Evolutionary conservation across 1,140 invertebrate genomes (phyloP), one percentile per base, ranked within the genome.

Genomic region (Lepidurus arcticus): DNA sequence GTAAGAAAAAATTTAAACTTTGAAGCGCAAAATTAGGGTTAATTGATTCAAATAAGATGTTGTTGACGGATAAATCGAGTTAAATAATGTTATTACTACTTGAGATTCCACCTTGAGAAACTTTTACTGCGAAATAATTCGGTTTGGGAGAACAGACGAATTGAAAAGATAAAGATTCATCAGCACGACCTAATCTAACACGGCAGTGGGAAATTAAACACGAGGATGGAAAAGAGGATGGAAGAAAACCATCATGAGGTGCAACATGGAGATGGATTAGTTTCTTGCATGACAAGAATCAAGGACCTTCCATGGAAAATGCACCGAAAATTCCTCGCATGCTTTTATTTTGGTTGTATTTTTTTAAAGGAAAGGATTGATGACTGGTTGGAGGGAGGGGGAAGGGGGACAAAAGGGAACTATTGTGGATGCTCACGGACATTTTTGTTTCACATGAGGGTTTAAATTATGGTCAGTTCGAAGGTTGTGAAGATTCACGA

Each of bases 401-500:
- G 47, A 53, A 16, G 53, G 45, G 53, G 13, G 21, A 21, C 16
- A 65, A 7, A 21, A 16, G 53, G 13, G 16, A 65, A 21, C 53
- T 65, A 21, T 65, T 65, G 53, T 65, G 53, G 53, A 13, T 65
- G 53, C 13, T 13, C 53, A 65, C 53, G 53, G 2, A 34, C 21
- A 65, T 65, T 65, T 65, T 65, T 65, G 4, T 9, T 16, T 65
- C 21, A 65, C 53, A 21, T 65, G 53, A 13, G 21, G 53, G 21
- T 21, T 65, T n/a, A 65, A 65, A 65, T 65, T 65, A 65, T 65
- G 53, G 53, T 65, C 53, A 65, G 53, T 65, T 65, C 21, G 21
- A 65, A 65, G 53, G 53, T 65, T 65, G 53, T 9, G 53, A 65
- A 65, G 53, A 65, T 65, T 65, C 53, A 65, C 53, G 53, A 65